Percentiles rank a stretch among this genome's conserved stretches.
Evolutionary conservation across 2,888 invertebrate species (phyloP).

Genomic region (Drosophila mayaguana): DNA sequence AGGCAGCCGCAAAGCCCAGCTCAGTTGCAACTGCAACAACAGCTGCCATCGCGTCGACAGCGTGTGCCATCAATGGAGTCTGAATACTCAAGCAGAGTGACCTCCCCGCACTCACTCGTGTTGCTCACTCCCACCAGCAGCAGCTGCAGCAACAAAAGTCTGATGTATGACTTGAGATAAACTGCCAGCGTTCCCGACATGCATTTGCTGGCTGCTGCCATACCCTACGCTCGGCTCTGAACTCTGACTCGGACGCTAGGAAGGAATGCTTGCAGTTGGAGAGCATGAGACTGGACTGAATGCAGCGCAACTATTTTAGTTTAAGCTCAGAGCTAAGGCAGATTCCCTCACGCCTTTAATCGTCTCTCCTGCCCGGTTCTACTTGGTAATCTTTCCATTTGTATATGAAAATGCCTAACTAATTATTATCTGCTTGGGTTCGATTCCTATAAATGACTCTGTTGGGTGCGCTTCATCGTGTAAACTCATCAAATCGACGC

Average conservation of each 20-base stretch:
- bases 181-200: slow-evolving; percentile 42
- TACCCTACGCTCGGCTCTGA: slow-evolving; percentile 39
- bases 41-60: slow-evolving; percentile 49
- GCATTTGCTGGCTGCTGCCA: slow-evolving; percentile 20
- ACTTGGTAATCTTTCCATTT: no score
- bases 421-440: neutral
- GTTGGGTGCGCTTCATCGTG: neutral
- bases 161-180: slow-evolving; percentile 73
- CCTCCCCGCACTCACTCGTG: slow-evolving; percentile 5
- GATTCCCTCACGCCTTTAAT: neutral
- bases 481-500: neutral
- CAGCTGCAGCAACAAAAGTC: slow-evolving; percentile 30
- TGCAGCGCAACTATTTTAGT: neutral
- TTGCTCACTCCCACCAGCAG: slow-evolving; percentile 19
- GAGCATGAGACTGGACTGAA: neutral
- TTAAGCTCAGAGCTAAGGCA: neutral
- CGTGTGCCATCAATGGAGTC: slow-evolving; percentile 73
- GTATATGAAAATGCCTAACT: no score
- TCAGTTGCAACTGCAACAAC: slow-evolving; percentile 37
- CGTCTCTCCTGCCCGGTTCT: neutral
- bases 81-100: slow-evolving; percentile 29
- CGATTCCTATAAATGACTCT: no score
- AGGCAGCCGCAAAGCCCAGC: slow-evolving; percentile 53
- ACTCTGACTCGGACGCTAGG: slow-evolving; percentile 1
- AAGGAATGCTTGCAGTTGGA: neutral